Conservation (phyloP, 2,888 invertebrate genomes). For the Pristionchus entomophagus region DNA sequence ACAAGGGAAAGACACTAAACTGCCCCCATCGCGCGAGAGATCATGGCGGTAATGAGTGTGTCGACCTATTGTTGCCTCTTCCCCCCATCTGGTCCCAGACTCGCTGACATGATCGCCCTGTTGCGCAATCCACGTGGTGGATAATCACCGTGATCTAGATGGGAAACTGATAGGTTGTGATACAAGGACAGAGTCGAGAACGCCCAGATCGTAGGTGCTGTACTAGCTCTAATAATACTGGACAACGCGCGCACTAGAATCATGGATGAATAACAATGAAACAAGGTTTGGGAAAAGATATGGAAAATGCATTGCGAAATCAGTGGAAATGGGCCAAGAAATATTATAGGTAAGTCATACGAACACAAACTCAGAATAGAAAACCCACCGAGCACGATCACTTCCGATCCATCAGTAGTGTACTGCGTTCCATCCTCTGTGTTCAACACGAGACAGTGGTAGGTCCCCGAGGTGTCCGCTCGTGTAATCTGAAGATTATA, state of each 20-base stretch:
- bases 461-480: slow-evolving; percentile 58
- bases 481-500: slow-evolving; percentile 52
- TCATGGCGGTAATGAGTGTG: slow-evolving; percentile 22
- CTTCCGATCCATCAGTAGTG: slow-evolving; percentile 66
- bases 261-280: background rate
- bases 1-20: background rate
- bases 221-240: too few species aligned
- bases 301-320: background rate
- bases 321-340: too few species aligned
- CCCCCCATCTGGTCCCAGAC: slow-evolving; percentile 11
- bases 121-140: slow-evolving; percentile 25
- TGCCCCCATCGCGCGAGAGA: background rate
- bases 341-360: too few species aligned
- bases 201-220: too few species aligned
- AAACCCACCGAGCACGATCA: slow-evolving; percentile 73
- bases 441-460: slow-evolving; percentile 83
- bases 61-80: background rate
- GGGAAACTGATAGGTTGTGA: background rate
- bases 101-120: background rate
- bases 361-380: too few species aligned
- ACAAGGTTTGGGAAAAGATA: background rate
- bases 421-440: slow-evolving; percentile 82
- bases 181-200: slow-evolving; percentile 1
- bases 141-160: slow-evolving; percentile 33
- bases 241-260: too few species aligned